phyloP scores from a whole-genome alignment of 2,888 invertebrate species.

The Nowickia ferox region DNA sequence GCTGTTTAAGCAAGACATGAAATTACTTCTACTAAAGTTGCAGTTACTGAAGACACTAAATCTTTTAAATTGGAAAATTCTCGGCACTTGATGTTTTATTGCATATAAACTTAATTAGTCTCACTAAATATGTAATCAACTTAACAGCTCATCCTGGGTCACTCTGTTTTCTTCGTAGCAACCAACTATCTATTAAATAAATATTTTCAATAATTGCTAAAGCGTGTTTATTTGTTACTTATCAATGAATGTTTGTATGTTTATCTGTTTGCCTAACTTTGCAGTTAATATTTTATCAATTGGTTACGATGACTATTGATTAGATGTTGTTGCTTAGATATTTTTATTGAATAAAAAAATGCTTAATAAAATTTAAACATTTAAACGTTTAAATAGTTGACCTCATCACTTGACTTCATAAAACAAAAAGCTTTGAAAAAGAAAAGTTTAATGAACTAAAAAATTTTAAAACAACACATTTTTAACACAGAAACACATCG shows the following conservation, averaged over 20 bases:
- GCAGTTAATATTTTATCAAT: conserved; percentile 47
- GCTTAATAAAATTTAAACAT: conserved; percentile 50
- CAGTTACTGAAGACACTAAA: no score
- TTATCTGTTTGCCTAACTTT: conserved; percentile 19
- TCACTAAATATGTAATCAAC: no score
- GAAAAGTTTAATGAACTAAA: no score
- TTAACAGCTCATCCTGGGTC: neutral
- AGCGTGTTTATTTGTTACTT: conserved; percentile 67
- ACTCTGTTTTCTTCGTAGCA: neutral
- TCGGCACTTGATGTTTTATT: no score
- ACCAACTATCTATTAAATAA: conserved; percentile 21
- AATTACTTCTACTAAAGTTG: no score
- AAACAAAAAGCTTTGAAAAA: neutral
- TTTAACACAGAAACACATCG: neutral
- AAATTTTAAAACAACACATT: neutral
- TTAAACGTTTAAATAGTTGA: conserved; percentile 62
- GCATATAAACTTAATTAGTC: no score
- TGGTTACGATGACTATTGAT: conserved; percentile 50
- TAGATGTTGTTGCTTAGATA: conserved; percentile 47
- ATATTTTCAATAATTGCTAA: conserved; percentile 70
- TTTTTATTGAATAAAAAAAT: conserved; percentile 44
- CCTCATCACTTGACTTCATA: conserved; percentile 52
- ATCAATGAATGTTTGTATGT: conserved; percentile 32
- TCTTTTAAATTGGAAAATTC: no score
- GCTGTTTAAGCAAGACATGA: no score